Conservation (phyloP, 1,140 invertebrate species). For the Drosophila tristis region DNA sequence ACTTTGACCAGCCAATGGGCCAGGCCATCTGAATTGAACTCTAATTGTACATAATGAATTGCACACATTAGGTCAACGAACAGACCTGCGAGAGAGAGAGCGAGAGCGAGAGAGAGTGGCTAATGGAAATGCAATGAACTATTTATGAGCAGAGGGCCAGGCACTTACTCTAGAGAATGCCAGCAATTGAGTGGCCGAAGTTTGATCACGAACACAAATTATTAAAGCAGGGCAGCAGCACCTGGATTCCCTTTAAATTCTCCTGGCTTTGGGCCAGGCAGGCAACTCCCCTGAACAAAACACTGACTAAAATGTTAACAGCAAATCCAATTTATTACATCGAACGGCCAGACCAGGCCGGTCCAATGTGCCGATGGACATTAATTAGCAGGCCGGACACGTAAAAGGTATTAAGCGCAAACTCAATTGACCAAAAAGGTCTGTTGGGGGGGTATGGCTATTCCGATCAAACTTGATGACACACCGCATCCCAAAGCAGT, state of each 20-base stretch:
- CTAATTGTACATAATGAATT: slow-evolving; percentile 76
- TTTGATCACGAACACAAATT: slow-evolving; percentile 24
- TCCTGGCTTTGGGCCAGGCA: slow-evolving; percentile 24
- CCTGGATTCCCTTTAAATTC: slow-evolving; percentile 23
- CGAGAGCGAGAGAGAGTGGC: slow-evolving; percentile 6
- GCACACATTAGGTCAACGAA: slow-evolving; percentile 70
- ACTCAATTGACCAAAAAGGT: slow-evolving; percentile 28
- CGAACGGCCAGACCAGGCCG: not conserved
- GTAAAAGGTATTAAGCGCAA: slow-evolving; percentile 57
- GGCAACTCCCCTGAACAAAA: slow-evolving; percentile 27
- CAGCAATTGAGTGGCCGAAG: slow-evolving; percentile 22
- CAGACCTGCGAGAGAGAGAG: slow-evolving; percentile 9
- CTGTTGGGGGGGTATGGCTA: slow-evolving; percentile 8
- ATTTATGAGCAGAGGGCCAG: slow-evolving; percentile 46
- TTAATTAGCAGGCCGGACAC: slow-evolving; percentile 66
- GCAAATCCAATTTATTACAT: slow-evolving; percentile 64
- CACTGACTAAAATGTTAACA: slow-evolving; percentile 57
- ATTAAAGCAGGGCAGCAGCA: slow-evolving; percentile 20
- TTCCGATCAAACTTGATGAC: slow-evolving; percentile 32
- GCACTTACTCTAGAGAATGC: not conserved
- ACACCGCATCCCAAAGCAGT: slow-evolving; percentile 12
- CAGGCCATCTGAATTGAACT: slow-evolving; percentile 62
- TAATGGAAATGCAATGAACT: slow-evolving; percentile 67
- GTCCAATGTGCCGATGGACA: slow-evolving; percentile 3
- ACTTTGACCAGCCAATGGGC: slow-evolving; percentile 25